phyloP scores from a whole-genome alignment of 1,140 invertebrate species.

The Orchesella cincta region DNA sequence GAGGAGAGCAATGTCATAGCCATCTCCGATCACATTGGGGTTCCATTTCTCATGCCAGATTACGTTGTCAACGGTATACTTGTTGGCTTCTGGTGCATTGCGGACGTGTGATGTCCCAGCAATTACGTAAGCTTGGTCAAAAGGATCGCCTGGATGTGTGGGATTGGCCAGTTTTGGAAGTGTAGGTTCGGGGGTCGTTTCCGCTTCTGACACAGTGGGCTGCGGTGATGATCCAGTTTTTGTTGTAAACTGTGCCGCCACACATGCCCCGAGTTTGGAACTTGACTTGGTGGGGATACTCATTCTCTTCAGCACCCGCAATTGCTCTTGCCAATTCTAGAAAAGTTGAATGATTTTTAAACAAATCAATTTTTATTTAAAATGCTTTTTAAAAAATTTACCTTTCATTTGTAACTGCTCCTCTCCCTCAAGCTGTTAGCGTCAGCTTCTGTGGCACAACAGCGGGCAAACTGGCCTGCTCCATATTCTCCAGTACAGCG shows the following conservation, averaged over 20 bases:
- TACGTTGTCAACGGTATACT: not conserved
- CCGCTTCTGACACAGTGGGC: conserved; percentile 11
- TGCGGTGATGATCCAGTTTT: not conserved
- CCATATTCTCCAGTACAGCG: too few relatives aligned
- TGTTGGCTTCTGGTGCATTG: not conserved
- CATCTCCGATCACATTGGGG: not conserved
- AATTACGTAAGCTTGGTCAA: not conserved
- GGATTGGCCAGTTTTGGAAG: too few relatives aligned
- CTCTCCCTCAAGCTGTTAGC: too few relatives aligned
- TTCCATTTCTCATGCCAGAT: not conserved
- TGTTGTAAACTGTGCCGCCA: conserved; percentile 3
- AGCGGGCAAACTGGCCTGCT: too few relatives aligned
- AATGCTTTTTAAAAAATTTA: too few relatives aligned
- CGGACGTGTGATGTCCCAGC: not conserved
- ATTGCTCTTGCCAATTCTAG: too few relatives aligned
- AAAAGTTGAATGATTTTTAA: too few relatives aligned
- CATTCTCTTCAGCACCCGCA: not conserved
- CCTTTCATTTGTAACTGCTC: too few relatives aligned
- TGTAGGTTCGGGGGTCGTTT: too few relatives aligned
- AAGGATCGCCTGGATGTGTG: not conserved
- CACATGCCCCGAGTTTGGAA: not conserved
- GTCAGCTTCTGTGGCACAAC: too few relatives aligned
- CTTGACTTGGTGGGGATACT: conserved; percentile 14
- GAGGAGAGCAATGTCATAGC: conserved; percentile 9
- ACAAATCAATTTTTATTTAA: too few relatives aligned